Percentiles rank a stretch among this genome's conserved stretches.
Evolutionary conservation across 2,797 vertebrate species (phyloP).

Genomic region (Sebastes minor): DNA sequence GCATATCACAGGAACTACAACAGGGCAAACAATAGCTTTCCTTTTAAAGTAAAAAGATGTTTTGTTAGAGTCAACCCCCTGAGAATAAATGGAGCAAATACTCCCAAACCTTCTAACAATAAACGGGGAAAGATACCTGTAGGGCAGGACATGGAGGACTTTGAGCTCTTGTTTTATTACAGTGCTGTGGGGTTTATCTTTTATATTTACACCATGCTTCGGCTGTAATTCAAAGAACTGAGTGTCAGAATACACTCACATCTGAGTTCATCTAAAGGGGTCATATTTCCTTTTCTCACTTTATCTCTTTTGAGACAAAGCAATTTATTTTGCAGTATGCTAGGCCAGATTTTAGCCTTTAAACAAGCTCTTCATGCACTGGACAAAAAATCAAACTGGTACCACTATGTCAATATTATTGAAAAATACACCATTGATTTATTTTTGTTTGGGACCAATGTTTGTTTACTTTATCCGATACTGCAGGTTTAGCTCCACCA

Average conservation of each 20-base stretch:
- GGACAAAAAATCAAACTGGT: no score
- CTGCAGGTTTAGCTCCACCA: no score
- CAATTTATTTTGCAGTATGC: no score
- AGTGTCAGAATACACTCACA: not conserved
- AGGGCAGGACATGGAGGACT: not conserved
- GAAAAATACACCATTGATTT: no score
- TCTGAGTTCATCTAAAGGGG: not conserved
- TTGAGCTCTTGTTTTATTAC: constrained; percentile 1
- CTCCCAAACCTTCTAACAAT: not conserved
- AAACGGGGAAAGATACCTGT: not conserved
- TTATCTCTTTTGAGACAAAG: not conserved
- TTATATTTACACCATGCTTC: constrained; percentile 5
- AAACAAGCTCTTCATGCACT: no score
- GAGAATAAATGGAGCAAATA: not conserved
- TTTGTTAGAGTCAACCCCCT: not conserved
- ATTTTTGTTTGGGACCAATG: no score
- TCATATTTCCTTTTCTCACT: not conserved
- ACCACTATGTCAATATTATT: no score
- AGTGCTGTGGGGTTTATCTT: not conserved
- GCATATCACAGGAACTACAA: not conserved
- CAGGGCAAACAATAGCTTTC: not conserved
- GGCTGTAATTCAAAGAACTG: not conserved
- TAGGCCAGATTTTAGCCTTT: no score
- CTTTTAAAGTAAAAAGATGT: not conserved
- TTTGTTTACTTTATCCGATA: no score